Conservation (phyloP, 2,888 invertebrate genomes). For the Dicranocentrus wangi region DNA sequence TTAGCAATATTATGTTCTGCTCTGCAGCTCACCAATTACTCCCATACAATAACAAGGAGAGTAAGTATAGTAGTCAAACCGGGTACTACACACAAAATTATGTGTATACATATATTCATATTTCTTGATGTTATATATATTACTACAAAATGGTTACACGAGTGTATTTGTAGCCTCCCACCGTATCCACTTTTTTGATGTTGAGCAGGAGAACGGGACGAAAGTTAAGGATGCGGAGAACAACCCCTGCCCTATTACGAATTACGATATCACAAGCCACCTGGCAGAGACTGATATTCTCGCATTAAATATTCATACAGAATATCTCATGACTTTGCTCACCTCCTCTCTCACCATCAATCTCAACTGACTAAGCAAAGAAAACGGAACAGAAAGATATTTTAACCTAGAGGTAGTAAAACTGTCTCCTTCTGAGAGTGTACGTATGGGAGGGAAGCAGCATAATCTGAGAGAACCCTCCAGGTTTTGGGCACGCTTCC, state of each 20-base stretch:
- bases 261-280: slow-evolving; percentile 49
- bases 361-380: slow-evolving; percentile 43
- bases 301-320: slow-evolving; percentile 63
- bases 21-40: slow-evolving; percentile 57
- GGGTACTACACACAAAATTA: too few relatives aligned
- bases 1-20: slow-evolving; percentile 60
- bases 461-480: neutral
- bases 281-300: slow-evolving; percentile 61
- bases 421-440: neutral
- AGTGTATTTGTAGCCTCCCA: too few relatives aligned
- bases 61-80: neutral
- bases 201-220: neutral
- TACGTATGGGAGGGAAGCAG: neutral
- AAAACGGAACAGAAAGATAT: neutral
- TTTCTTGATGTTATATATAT: too few relatives aligned
- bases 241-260: slow-evolving; percentile 12
- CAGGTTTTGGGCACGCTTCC: neutral
- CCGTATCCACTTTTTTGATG: slow-evolving; percentile 2
- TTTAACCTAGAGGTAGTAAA: neutral
- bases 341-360: slow-evolving; percentile 56
- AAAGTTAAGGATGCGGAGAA: slow-evolving; percentile 11
- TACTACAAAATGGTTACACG: too few relatives aligned
- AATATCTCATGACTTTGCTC: slow-evolving; percentile 58
- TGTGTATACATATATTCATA: too few relatives aligned
- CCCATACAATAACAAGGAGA: slow-evolving; percentile 26